Percentiles rank a stretch among this genome's conserved stretches.
Conservation (phyloP, 2,113 vertebrate genomes). For the Equus przewalskii region DNA sequence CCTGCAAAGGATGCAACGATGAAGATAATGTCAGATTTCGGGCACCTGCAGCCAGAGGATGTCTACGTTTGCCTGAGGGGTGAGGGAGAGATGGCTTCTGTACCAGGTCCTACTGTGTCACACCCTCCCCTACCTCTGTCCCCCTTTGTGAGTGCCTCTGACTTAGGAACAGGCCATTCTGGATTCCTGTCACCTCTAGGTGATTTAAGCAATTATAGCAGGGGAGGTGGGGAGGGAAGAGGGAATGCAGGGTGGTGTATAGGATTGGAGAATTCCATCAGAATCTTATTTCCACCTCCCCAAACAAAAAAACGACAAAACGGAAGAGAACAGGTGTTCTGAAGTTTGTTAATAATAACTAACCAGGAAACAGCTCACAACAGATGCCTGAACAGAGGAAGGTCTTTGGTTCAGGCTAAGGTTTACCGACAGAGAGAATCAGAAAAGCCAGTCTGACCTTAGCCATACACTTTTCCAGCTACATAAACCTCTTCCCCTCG, state of each 20-base stretch:
- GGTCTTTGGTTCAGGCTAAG: background rate
- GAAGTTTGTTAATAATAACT: background rate
- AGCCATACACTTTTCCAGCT: background rate
- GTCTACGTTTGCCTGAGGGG: background rate
- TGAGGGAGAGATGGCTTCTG: background rate
- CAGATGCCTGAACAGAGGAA: background rate
- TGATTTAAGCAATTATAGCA: background rate
- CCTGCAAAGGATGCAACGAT: slow-evolving; percentile 74
- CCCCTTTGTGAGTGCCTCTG: background rate
- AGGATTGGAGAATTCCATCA: background rate
- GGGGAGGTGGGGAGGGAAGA: background rate
- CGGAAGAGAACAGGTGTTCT: background rate
- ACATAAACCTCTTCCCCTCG: background rate
- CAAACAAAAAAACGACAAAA: background rate
- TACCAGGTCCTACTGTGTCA: background rate
- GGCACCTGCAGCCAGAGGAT: background rate
- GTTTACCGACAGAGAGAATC: background rate
- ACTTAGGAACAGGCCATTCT: background rate
- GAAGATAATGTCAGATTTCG: background rate
- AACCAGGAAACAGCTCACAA: background rate
- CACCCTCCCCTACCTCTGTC: fast-evolving
- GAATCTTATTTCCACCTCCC: background rate
- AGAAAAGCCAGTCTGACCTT: background rate
- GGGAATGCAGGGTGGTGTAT: no score
- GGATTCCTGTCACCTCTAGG: background rate